Evolutionary conservation across 1,140 invertebrate genomes (phyloP), one percentile per base, ranked within the genome.

Genomic region (Drosophila fuyamai): DNA sequence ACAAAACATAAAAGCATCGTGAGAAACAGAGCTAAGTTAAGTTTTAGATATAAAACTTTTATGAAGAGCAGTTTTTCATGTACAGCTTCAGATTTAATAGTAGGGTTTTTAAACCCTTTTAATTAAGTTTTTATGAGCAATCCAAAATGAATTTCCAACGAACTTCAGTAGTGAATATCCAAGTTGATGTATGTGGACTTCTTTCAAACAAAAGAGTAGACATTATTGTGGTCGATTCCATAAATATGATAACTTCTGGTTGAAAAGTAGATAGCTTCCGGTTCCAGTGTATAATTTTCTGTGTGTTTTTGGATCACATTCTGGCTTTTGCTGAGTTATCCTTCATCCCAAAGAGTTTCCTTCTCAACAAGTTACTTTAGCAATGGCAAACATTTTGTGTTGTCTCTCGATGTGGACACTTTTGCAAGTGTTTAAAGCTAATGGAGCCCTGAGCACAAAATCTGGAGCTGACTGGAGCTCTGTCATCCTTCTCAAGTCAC

Each of bases 351-450:
- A 36, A 38, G 51, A 35, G 29, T 46, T 27, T 9, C 32, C 53
- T 13, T 10, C 32, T 56, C 62, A 51, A 56, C 51, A 18, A 57
- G 14, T 51, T 35, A 57, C 14, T 50, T 57, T 53, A 44, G 78
- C 80, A 82, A 82, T 82, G 80, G 80, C 80, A 79, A 77, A 79
- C 80, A 70, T 72, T 74, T 56, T 55, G 46, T 32, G 48, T 36
- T 47, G 44, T 36, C n/a, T 58, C 36, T 48, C 44, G 9, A 40
- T 41, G 44, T 50, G 44, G 29, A 62, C 48, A 62, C 50, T 14
- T 32, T 50, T 46, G 12, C 50, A 32, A 47, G 44, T 73, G 41
- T 63, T 36, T 76, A 76, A 76, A 76, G 73, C 73, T 76, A 75
- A 58, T 76, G 53, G 47, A 66, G 40, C 72, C 72, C 73, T 76